Percentiles rank a stretch among this genome's conserved stretches.
These are phyloP conservation scores for Salvelinus namaycush DNA, from an alignment of 2,113 vertebrate species.

Conservation along the genomic window DNA sequence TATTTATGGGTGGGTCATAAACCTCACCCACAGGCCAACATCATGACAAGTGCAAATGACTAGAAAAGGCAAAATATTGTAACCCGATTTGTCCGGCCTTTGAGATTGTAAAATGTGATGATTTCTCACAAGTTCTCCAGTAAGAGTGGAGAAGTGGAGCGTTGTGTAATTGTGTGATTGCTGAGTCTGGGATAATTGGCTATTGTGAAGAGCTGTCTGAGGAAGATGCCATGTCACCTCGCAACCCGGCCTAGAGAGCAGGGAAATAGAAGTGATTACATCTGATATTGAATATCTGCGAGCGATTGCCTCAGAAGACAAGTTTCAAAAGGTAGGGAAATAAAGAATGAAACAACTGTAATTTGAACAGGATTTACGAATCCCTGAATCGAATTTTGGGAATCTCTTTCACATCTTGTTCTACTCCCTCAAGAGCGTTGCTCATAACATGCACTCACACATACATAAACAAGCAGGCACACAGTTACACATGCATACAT, in stretches of 20 bases:
- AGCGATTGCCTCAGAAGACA: constrained; percentile 63
- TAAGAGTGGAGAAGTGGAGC: constrained; percentile 21
- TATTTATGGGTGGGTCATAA: no score
- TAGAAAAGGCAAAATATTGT: not conserved
- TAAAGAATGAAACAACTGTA: constrained; percentile 58
- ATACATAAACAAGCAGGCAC: constrained; percentile 1
- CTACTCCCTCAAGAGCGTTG: constrained; percentile 49
- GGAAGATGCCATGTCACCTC: constrained; percentile 63
- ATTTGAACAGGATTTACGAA: constrained; percentile 75
- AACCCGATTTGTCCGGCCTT: constrained; percentile 29
- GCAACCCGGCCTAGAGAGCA: constrained; percentile 62
- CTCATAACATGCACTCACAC: constrained; percentile 51
- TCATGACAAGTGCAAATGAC: not conserved
- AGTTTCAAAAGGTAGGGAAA: constrained; percentile 66
- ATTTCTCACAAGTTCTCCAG: constrained; percentile 57
- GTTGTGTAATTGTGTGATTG: constrained; percentile 53
- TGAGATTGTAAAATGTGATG: constrained; percentile 30
- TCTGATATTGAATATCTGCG: constrained; percentile 79
- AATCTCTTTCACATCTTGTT: constrained; percentile 67
- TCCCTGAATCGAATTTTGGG: constrained; percentile 67
- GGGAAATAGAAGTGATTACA: constrained; percentile 72
- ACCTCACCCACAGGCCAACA: no score
- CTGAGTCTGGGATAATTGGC: constrained; percentile 64
- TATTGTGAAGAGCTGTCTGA: constrained; percentile 59
- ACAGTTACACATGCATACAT: not conserved